These are phyloP conservation scores for Drosophila nasuta DNA, from an alignment of 1,140 invertebrate genomes.

Conservation along the genomic window DNA sequence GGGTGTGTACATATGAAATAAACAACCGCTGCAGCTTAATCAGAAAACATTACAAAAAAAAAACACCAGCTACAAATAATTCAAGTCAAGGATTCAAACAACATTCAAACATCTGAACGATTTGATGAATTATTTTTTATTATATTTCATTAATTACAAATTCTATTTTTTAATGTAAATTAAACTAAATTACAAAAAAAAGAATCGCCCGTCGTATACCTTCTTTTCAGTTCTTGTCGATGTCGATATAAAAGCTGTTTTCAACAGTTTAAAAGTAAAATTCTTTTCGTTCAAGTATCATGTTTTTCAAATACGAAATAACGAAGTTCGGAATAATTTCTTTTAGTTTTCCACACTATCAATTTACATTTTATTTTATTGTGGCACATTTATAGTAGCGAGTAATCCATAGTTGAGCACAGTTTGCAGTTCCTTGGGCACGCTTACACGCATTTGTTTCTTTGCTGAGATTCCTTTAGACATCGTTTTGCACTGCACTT, in stretches of 20 bases:
- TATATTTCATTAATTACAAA: constrained; percentile 82
- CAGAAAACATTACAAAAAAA: constrained; percentile 52
- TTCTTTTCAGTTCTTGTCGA: not conserved
- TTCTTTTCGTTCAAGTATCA: no score
- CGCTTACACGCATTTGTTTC: not conserved
- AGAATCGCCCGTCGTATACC: not conserved
- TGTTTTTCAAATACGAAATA: no score
- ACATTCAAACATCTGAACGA: constrained; percentile 70
- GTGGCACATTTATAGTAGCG: not conserved
- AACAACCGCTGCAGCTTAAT: constrained; percentile 40
- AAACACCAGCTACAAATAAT: constrained; percentile 68
- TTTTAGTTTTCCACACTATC: no score
- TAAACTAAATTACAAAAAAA: constrained; percentile 78
- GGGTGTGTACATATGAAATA: constrained; percentile 29
- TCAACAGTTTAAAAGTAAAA: not conserved
- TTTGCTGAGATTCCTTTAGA: not conserved
- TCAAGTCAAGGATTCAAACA: constrained; percentile 67
- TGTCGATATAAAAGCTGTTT: no score
- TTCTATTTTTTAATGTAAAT: constrained; percentile 82
- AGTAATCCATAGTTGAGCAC: not conserved
- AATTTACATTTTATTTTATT: no score
- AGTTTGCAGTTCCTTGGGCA: not conserved
- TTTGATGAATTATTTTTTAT: constrained; percentile 72
- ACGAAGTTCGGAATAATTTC: no score
- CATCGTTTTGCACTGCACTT: not conserved